These are phyloP conservation scores for Himalopsyche japonica DNA, from an alignment of 2,888 invertebrate genomes.

Conservation along the genomic window DNA sequence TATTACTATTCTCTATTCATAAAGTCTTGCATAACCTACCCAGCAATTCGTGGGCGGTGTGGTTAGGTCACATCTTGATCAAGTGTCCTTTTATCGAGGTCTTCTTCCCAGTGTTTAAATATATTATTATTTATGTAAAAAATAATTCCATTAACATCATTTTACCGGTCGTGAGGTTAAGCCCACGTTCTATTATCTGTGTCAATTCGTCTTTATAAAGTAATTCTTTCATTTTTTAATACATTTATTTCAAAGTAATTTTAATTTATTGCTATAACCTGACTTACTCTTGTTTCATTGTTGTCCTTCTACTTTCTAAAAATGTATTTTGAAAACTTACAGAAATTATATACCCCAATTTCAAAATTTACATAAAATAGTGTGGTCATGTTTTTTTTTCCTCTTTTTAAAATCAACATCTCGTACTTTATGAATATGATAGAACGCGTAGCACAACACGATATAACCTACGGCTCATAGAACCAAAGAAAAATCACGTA, in stretches of 20 bases:
- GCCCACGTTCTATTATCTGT: neutral
- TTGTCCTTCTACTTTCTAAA: neutral
- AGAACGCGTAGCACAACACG: too few species aligned
- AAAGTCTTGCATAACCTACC: neutral
- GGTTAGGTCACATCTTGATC: neutral
- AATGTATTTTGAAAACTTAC: too few species aligned
- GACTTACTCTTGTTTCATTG: neutral
- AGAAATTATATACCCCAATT: too few species aligned
- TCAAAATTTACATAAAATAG: too few species aligned
- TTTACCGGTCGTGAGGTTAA: neutral
- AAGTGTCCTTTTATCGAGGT: neutral
- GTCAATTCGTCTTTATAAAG: neutral
- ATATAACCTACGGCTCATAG: too few species aligned
- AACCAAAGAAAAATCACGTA: too few species aligned
- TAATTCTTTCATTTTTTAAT: neutral
- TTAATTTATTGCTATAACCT: neutral
- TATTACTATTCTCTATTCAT: neutral
- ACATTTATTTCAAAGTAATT: neutral
- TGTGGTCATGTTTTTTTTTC: too few species aligned
- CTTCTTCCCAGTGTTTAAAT: neutral
- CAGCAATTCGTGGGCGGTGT: neutral
- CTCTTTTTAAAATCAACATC: too few species aligned
- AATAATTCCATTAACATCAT: neutral
- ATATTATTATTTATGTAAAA: neutral
- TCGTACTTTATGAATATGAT: too few species aligned